Conservation (phyloP, 2,797 vertebrate genomes). For the Catostomus latipinnis region DNA sequence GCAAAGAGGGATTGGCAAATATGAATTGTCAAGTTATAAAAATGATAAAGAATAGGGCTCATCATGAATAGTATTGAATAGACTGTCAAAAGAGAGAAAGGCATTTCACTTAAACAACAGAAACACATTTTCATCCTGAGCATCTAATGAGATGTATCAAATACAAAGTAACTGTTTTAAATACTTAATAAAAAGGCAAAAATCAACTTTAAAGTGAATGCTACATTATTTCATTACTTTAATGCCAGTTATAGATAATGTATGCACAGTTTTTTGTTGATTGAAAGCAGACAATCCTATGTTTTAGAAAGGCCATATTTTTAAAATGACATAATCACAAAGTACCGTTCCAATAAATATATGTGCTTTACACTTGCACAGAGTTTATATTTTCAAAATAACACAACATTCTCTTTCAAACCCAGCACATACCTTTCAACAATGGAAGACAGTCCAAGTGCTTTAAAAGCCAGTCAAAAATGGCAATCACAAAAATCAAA, state of each 20-base stretch:
- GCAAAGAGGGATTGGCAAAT: neutral
- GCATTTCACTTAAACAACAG: neutral
- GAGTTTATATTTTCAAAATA: neutral
- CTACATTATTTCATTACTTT: slow-evolving; percentile 11
- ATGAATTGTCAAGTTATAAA: neutral
- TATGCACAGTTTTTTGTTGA: neutral
- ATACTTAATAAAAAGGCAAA: neutral
- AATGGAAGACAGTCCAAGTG: slow-evolving; percentile 47
- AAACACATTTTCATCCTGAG: neutral
- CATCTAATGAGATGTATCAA: neutral
- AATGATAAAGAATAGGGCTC: neutral
- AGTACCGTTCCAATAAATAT: no score
- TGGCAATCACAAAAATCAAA: neutral
- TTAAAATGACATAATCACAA: no score
- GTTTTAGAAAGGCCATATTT: no score
- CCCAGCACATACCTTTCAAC: slow-evolving; percentile 6
- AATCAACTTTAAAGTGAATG: neutral
- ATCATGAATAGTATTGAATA: neutral
- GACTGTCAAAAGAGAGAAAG: neutral
- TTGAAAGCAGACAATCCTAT: no score
- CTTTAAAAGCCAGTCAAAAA: slow-evolving; percentile 29
- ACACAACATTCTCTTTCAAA: slow-evolving; percentile 2
- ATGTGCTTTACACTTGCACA: no score
- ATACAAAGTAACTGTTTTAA: neutral
- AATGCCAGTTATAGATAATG: neutral